Percentiles rank a stretch among this genome's conserved stretches.
Conservation (phyloP, 2,113 vertebrate genomes). For the Mesocricetus auratus region DNA sequence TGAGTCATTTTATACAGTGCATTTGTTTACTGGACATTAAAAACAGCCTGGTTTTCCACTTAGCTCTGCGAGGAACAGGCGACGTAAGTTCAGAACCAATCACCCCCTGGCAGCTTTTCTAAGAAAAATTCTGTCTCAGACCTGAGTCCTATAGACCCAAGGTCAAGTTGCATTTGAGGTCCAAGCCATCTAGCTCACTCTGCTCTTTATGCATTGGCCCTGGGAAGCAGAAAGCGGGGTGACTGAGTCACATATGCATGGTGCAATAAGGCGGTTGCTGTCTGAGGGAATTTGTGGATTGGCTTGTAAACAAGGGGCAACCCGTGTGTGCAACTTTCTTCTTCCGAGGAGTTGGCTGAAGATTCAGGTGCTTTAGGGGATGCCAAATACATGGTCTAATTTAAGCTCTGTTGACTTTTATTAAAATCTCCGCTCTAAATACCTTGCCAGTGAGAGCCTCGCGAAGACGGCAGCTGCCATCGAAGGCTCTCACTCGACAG, state of each 20-base stretch:
- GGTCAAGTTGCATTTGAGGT: neutral
- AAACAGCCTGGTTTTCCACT: neutral
- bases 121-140: neutral
- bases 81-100: neutral
- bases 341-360: neutral
- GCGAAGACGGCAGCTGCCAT: neutral
- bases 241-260: neutral
- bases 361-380: neutral
- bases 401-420: neutral
- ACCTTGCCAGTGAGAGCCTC: constrained; percentile 13
- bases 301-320: neutral
- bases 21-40: neutral
- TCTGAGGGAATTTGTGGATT: neutral
- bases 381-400: neutral
- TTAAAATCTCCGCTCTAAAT: constrained; percentile 14
- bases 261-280: neutral
- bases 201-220: neutral
- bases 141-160: too few relatives aligned
- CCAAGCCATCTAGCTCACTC: neutral
- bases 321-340: neutral
- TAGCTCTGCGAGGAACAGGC: neutral
- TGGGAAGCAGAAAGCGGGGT: neutral
- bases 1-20: neutral
- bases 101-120: neutral
- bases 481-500: neutral